Percentiles rank a stretch among this genome's conserved stretches.
Conservation (phyloP, 2,797 vertebrate species). For the Myiotriccus ornatus region DNA sequence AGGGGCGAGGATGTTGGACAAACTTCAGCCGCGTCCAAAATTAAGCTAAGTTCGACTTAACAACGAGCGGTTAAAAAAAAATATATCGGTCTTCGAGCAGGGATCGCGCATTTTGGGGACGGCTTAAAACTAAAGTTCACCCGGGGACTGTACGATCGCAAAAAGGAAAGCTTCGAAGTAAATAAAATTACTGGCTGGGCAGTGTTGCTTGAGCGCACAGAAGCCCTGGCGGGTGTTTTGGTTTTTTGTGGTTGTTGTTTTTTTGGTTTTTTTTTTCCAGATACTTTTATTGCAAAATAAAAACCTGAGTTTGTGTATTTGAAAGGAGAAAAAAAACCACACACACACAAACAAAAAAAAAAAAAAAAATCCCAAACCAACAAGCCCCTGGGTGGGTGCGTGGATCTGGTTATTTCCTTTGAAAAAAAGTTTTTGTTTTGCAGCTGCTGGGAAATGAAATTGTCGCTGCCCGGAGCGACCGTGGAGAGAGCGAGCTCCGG, state of each 20-base stretch:
- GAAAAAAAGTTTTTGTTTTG: slow-evolving; percentile 57
- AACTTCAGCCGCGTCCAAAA: slow-evolving; percentile 48
- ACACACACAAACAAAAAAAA: not conserved
- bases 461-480: slow-evolving; percentile 2
- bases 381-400: not conserved
- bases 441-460: slow-evolving; percentile 50
- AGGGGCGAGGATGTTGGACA: not conserved
- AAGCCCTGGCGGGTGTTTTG: not conserved
- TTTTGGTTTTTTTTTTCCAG: not conserved
- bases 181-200: not conserved
- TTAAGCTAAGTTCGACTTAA: not conserved
- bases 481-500: not conserved
- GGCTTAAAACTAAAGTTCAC: slow-evolving; percentile 49
- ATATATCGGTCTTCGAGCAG: not conserved
- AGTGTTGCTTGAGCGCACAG: not conserved
- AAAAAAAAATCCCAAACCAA: not conserved
- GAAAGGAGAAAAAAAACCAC: not conserved
- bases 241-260: not conserved
- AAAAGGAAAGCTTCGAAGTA: slow-evolving; percentile 49
- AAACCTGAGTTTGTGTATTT: not conserved
- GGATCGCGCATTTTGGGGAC: not conserved
- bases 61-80: not conserved
- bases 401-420: slow-evolving; percentile 27
- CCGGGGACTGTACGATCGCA: not conserved
- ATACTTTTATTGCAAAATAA: slow-evolving; percentile 18